A percentile compares a stretch with the other conserved stretches of the same genome.
Evolutionary conservation across 1,140 invertebrate genomes (phyloP).

Genomic region (Zaprionus davidi): DNA sequence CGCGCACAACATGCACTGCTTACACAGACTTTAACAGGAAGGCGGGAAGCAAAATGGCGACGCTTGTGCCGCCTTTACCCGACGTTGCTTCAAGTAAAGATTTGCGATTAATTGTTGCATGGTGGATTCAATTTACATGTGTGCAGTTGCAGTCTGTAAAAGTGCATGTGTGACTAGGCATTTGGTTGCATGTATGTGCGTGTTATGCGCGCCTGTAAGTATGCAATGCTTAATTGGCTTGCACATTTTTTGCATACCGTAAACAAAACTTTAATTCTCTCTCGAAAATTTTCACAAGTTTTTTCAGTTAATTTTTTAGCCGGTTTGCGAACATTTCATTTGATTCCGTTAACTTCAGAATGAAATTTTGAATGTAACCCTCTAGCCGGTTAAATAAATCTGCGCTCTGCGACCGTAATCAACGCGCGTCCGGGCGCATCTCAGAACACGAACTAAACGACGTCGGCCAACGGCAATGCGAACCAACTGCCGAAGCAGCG

Average conservation of each 20-base stretch:
- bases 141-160: conserved; percentile 14
- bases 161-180: conserved; percentile 27
- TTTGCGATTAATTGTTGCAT: conserved; percentile 83
- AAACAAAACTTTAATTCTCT: not conserved
- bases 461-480: conserved; percentile 51
- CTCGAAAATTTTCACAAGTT: not conserved
- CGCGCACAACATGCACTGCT: conserved; percentile 11
- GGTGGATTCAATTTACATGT: conserved; percentile 70
- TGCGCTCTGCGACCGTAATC: conserved; percentile 57
- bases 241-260: not conserved
- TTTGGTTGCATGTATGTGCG: conserved; percentile 2
- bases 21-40: conserved; percentile 13
- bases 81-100: conserved; percentile 72
- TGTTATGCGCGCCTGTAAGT: conserved; percentile 51
- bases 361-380: conserved; percentile 33
- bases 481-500: conserved; percentile 47
- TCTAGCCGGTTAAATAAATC: conserved; percentile 48
- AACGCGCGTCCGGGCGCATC: conserved; percentile 79
- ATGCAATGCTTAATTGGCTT: conserved; percentile 37
- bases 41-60: conserved; percentile 62
- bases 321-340: conserved; percentile 2
- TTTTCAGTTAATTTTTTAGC: conserved; percentile 11
- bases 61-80: conserved; percentile 62
- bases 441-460: conserved; percentile 83
- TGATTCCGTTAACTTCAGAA: conserved; percentile 10